phyloP scores from a whole-genome alignment of 92 coral and sea anemone genomes.

The Chrysogorgia sp. region DNA sequence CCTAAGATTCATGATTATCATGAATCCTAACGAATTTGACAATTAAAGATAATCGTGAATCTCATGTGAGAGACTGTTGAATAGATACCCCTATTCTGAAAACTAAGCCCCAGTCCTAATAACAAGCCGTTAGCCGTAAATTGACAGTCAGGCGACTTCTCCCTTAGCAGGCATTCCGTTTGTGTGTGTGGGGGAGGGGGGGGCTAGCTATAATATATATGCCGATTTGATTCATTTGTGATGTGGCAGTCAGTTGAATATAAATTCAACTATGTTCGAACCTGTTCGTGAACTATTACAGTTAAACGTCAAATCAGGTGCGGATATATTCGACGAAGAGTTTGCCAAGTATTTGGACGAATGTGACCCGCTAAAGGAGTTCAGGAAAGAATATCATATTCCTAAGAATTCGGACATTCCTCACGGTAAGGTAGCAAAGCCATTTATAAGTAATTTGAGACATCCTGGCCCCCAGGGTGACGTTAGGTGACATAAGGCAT shows the following conservation, averaged over 20 bases:
- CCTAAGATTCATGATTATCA: too few relatives aligned
- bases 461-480: too few relatives aligned
- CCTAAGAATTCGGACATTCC: slow-evolving; percentile 80
- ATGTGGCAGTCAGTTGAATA: not conserved
- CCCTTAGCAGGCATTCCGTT: too few relatives aligned
- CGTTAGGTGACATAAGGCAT: not conserved
- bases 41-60: too few relatives aligned
- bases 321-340: slow-evolving; percentile 59
- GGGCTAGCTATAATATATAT: too few relatives aligned
- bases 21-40: too few relatives aligned
- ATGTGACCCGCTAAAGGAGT: slow-evolving; percentile 63
- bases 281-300: slow-evolving; percentile 62
- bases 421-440: slow-evolving; percentile 55
- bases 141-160: too few relatives aligned
- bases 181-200: too few relatives aligned
- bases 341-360: slow-evolving; percentile 80
- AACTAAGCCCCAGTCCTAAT: too few relatives aligned
- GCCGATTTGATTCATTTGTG: too few relatives aligned
- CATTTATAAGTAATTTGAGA: not conserved
- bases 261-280: slow-evolving; percentile 32
- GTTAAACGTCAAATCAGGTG: slow-evolving; percentile 40
- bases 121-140: too few relatives aligned
- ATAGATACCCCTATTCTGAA: not conserved
- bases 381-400: slow-evolving; percentile 72
- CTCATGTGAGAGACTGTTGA: too few relatives aligned